Percentiles rank a stretch among this genome's conserved stretches.
These are phyloP conservation scores for Hirundo rustica DNA, from an alignment of 2,797 vertebrate species.

Conservation along the genomic window DNA sequence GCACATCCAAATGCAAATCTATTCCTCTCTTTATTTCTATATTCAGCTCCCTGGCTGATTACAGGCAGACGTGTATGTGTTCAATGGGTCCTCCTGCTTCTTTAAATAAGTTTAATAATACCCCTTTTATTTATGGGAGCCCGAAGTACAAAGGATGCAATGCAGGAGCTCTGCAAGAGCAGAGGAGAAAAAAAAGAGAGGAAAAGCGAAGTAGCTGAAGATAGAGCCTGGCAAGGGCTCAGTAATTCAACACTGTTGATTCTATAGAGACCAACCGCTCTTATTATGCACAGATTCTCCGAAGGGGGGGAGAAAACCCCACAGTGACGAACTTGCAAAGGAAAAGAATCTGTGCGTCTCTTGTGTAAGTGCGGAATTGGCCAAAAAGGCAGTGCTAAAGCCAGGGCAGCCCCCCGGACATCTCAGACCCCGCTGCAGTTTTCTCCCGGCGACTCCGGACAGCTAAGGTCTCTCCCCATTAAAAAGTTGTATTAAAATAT, in stretches of 20 bases:
- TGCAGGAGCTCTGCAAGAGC: slow-evolving; percentile 27
- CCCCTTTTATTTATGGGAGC: slow-evolving; percentile 61
- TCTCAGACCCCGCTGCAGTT: not conserved
- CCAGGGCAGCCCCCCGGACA: not conserved
- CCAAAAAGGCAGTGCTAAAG: not conserved
- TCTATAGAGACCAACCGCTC: slow-evolving; percentile 46
- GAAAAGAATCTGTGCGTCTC: not conserved
- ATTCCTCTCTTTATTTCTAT: slow-evolving; percentile 52
- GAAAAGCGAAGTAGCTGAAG: slow-evolving; percentile 38
- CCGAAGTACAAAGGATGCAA: slow-evolving; percentile 53
- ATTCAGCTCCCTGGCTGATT: slow-evolving; percentile 52
- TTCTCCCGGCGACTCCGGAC: not conserved
- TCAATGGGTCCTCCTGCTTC: slow-evolving; percentile 60
- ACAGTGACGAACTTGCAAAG: not conserved
- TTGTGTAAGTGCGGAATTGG: not conserved
- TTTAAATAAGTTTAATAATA: slow-evolving; percentile 70
- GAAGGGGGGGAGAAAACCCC: not conserved
- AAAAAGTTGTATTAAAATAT: not conserved
- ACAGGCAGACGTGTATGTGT: slow-evolving; percentile 21
- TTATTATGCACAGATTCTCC: not conserved
- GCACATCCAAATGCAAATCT: slow-evolving; percentile 59
- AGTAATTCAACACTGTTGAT: slow-evolving; percentile 53
- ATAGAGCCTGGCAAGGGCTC: slow-evolving; percentile 17
- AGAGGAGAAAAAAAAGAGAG: not conserved
- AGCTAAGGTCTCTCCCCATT: not conserved